Evolutionary conservation across 2,797 vertebrate species (phyloP).

Genomic region (Cynodonichthys magdalenae): DNA sequence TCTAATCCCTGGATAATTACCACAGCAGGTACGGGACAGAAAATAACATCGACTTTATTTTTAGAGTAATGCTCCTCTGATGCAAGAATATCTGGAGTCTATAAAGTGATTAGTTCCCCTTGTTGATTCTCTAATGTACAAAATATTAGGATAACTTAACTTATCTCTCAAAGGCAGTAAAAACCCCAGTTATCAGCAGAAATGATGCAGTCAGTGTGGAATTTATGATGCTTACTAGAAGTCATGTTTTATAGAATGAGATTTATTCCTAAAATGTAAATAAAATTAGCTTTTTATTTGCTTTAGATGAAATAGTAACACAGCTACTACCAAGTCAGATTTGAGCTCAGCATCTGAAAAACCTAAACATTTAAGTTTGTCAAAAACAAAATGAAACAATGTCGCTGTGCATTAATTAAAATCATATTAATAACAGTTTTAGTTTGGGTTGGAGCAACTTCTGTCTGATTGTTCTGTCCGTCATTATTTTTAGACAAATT

Average conservation of each 20-base stretch:
- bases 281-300: conserved; percentile 9
- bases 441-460: neutral
- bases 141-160: conserved; percentile 40
- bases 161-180: conserved; percentile 35
- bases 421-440: neutral
- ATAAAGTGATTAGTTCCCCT: conserved; percentile 50
- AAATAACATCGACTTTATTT: conserved; percentile 26
- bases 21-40: conserved; percentile 22
- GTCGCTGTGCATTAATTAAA: no score
- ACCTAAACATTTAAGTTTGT: neutral
- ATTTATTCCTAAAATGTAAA: conserved; percentile 17
- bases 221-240: conserved; percentile 24
- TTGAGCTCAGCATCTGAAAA: neutral
- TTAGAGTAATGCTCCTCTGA: conserved; percentile 9
- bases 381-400: neutral
- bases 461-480: neutral
- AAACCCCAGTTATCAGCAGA: conserved; percentile 33
- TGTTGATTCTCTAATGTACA: conserved; percentile 28
- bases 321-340: no score
- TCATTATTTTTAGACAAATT: conserved; percentile 8
- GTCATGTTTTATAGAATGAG: conserved; percentile 9
- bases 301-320: neutral
- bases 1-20: conserved; percentile 39
- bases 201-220: conserved; percentile 6
- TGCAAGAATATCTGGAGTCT: conserved; percentile 23